Evolutionary conservation across 2,113 vertebrate species (phyloP).

Genomic region (Coptodon rendalli): DNA sequence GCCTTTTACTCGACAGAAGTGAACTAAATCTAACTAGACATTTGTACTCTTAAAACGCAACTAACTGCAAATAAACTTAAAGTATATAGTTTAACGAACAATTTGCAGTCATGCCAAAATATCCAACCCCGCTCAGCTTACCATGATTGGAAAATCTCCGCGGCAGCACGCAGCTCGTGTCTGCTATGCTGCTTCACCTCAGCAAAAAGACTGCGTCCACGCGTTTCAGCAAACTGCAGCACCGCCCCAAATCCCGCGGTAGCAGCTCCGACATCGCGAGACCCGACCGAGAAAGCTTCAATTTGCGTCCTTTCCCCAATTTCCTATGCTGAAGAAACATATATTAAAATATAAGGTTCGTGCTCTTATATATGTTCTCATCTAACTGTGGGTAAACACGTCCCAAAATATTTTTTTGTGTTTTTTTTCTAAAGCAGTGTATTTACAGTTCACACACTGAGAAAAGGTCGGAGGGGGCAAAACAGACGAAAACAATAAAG

Average conservation of each 20-base stretch:
- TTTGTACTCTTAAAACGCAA: accelerated
- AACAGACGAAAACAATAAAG: neutral
- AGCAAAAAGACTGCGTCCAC: neutral
- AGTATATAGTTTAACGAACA: too few relatives aligned
- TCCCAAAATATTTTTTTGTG: neutral
- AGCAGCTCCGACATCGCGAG: neutral
- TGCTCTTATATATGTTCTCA: neutral
- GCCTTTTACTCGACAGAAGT: neutral
- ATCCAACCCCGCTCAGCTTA: neutral
- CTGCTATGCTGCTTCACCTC: neutral
- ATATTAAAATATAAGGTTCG: neutral
- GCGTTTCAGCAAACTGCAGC: neutral
- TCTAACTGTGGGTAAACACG: neutral
- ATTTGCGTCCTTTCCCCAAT: neutral
- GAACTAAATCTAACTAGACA: accelerated
- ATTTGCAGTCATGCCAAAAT: accelerated
- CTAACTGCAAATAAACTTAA: accelerated
- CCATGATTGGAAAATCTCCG: slow-evolving; percentile 33
- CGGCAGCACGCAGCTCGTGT: neutral
- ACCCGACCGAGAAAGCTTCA: neutral
- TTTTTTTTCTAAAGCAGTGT: neutral
- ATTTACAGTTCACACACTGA: neutral
- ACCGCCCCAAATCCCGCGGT: neutral
- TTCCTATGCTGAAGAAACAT: neutral
- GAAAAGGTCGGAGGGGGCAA: neutral